A percentile compares a stretch with the other conserved stretches of the same genome.
Evolutionary conservation across 64 coral and sea anemone species (phyloP).

Genomic region (Montipora cactus): DNA sequence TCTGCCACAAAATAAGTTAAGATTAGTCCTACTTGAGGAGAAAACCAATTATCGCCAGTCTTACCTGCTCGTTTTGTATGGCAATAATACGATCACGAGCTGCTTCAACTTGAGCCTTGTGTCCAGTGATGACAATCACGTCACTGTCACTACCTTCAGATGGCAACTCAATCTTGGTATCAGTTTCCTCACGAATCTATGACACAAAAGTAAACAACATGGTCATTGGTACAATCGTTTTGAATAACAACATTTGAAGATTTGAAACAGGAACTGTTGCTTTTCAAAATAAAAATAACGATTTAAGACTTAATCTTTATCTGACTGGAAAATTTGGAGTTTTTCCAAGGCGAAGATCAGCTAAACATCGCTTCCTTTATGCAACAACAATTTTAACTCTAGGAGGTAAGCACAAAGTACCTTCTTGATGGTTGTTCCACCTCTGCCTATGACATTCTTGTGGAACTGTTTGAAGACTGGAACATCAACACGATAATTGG

Average conservation of each 20-base stretch:
- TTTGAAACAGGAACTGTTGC: too few species aligned
- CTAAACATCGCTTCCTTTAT: too few species aligned
- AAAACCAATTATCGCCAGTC: background rate
- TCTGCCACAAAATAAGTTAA: too few species aligned
- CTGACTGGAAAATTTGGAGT: too few species aligned
- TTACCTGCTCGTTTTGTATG: slow-evolving; percentile 98
- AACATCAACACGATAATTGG: slow-evolving; percentile 85
- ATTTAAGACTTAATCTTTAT: too few species aligned
- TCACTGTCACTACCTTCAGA: slow-evolving; percentile 96
- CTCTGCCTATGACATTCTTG: slow-evolving; percentile 97
- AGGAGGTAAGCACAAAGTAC: background rate
- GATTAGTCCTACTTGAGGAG: too few species aligned
- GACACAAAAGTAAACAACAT: background rate
- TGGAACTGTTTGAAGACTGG: slow-evolving; percentile 99
- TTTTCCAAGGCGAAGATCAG: too few species aligned
- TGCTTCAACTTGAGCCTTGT: slow-evolving; percentile 91
- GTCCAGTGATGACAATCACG: slow-evolving; percentile 91
- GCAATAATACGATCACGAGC: slow-evolving; percentile 91
- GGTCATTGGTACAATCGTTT: background rate
- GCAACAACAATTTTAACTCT: too few species aligned
- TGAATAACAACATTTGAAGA: too few species aligned
- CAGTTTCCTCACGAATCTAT: slow-evolving; percentile 98
- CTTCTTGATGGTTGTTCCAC: slow-evolving; percentile 95
- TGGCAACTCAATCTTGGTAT: slow-evolving; percentile 96
- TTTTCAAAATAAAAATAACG: too few species aligned